These are phyloP conservation scores for Nemoura dubitans DNA, from an alignment of 2,888 invertebrate genomes.

Conservation along the genomic window DNA sequence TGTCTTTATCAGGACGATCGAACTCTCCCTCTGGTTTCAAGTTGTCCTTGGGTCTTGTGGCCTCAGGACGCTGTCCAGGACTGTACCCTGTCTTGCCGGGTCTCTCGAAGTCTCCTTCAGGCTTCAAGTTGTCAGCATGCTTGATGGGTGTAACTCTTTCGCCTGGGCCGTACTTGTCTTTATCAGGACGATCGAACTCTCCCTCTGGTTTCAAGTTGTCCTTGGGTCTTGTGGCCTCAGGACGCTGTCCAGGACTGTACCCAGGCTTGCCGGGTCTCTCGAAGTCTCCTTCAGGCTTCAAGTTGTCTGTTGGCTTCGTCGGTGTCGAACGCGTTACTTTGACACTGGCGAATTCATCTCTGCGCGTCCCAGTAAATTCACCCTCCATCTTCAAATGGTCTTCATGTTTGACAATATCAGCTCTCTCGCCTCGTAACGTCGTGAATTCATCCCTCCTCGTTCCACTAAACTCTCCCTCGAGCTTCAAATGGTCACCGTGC, in stretches of 20 bases:
- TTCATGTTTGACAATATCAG: slow-evolving; percentile 53
- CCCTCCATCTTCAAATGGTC: slow-evolving; percentile 55
- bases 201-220: slow-evolving; percentile 72
- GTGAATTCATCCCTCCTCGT: slow-evolving; percentile 58
- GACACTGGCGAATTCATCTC: slow-evolving; percentile 44
- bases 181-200: slow-evolving; percentile 63
- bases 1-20: slow-evolving; percentile 59
- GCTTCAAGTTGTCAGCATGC: slow-evolving; percentile 69
- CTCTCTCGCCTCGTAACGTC: slow-evolving; percentile 56
- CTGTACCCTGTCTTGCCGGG: slow-evolving; percentile 62
- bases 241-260: slow-evolving; percentile 53
- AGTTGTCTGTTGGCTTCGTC: slow-evolving; percentile 60
- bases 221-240: slow-evolving; percentile 64
- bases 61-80: slow-evolving; percentile 63
- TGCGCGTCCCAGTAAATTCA: slow-evolving; percentile 58
- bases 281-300: slow-evolving; percentile 64
- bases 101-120: slow-evolving; percentile 65
- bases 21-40: slow-evolving; percentile 58
- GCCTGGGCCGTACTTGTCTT: slow-evolving; percentile 60
- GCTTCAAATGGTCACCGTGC: slow-evolving; percentile 69
- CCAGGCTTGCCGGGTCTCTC: slow-evolving; percentile 60
- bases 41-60: slow-evolving; percentile 53
- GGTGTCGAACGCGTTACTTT: background rate
- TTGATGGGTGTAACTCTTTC: slow-evolving; percentile 56
- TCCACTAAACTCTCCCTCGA: slow-evolving; percentile 55